phyloP scores from a whole-genome alignment of 2,888 invertebrate genomes.

The Cerastis rubricosa region DNA sequence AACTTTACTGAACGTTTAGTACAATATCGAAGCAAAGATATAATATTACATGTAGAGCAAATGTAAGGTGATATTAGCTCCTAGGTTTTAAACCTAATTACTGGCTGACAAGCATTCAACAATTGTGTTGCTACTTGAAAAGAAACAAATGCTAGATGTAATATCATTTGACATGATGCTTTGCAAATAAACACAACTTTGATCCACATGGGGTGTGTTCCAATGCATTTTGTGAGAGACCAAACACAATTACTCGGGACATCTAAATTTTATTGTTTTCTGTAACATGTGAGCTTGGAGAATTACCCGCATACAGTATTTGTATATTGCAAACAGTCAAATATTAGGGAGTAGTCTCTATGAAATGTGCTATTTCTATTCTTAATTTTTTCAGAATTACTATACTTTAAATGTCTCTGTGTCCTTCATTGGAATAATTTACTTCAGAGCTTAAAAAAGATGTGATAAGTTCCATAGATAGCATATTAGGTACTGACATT shows the following conservation, averaged over 20 bases:
- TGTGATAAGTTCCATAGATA: conserved; percentile 16
- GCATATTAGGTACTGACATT: conserved; percentile 19
- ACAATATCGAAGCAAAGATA: conserved; percentile 6
- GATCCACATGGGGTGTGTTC: neutral
- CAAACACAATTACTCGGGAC: neutral
- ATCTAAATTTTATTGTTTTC: neutral
- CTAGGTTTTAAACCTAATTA: conserved; percentile 39
- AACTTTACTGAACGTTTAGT: conserved; percentile 37
- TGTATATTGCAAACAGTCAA: neutral
- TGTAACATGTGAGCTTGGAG: neutral
- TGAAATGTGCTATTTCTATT: neutral
- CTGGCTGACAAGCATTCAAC: conserved; percentile 32
- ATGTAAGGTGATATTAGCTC: conserved; percentile 40
- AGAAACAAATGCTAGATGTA: conserved; percentile 44
- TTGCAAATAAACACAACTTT: conserved; percentile 10
- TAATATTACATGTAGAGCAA: conserved; percentile 19
- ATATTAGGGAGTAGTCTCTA: neutral
- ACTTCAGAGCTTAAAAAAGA: conserved; percentile 2
- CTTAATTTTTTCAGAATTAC: neutral
- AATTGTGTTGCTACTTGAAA: conserved; percentile 22
- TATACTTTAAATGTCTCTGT: neutral
- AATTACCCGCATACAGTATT: neutral
- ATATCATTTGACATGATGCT: conserved; percentile 23
- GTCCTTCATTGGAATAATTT: neutral
- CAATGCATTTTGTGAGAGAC: neutral